These are phyloP conservation scores for Heliconius ethilla DNA, from an alignment of 2,888 invertebrate genomes.

Conservation along the genomic window DNA sequence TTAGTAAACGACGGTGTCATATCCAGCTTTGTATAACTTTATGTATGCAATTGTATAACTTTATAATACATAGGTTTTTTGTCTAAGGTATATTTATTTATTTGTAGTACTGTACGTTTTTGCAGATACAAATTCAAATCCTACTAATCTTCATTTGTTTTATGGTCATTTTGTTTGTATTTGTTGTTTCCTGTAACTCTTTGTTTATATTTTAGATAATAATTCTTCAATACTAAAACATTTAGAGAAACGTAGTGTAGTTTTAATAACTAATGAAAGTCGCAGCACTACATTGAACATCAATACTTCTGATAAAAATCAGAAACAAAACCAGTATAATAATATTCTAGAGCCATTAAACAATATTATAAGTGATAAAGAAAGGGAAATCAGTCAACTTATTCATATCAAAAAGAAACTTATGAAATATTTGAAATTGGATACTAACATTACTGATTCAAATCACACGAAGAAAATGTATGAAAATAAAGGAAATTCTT, in stretches of 20 bases:
- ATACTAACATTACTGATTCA: conserved; percentile 45
- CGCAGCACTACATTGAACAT: not conserved
- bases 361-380: conserved; percentile 57
- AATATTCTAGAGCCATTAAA: conserved; percentile 50
- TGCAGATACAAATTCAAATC: too few relatives aligned
- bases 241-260: conserved; percentile 28
- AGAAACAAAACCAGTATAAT: conserved; percentile 20
- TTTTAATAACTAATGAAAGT: conserved; percentile 6
- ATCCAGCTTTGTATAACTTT: too few relatives aligned
- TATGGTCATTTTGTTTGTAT: too few relatives aligned
- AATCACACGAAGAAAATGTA: not conserved
- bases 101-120: too few relatives aligned
- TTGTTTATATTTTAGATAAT: not conserved
- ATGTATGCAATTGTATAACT: too few relatives aligned
- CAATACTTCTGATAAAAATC: conserved; percentile 8
- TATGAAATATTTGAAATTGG: conserved; percentile 49
- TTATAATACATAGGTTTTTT: too few relatives aligned
- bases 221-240: not conserved
- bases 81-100: too few relatives aligned
- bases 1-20: too few relatives aligned
- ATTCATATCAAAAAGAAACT: conserved; percentile 56
- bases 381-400: conserved; percentile 59
- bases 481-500: not conserved
- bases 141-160: too few relatives aligned
- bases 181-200: too few relatives aligned